Conservation (phyloP, 2,113 vertebrate species). For the Athene noctua region DNA sequence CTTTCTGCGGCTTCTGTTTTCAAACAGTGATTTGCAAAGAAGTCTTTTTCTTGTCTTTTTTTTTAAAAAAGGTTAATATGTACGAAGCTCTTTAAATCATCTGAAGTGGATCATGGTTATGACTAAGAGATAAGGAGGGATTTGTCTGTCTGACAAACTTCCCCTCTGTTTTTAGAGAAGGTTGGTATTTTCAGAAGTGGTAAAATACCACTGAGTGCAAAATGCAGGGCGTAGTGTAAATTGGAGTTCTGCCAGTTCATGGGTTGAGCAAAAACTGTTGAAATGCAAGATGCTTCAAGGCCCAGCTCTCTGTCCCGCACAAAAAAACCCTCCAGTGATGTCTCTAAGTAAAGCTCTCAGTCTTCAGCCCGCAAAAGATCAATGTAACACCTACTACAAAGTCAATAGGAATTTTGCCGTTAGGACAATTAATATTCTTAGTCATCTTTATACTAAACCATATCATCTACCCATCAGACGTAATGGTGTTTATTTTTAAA, state of each 20-base stretch:
- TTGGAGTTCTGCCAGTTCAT: background rate
- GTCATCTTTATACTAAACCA: background rate
- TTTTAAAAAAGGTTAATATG: background rate
- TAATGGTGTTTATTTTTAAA: background rate
- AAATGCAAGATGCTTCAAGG: background rate
- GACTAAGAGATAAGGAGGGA: conserved; percentile 45
- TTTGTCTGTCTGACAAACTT: conserved; percentile 49
- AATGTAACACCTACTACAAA: background rate
- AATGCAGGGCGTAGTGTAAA: background rate
- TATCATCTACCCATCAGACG: background rate
- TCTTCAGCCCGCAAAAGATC: background rate
- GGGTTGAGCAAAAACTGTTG: background rate
- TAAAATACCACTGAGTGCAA: conserved; percentile 35
- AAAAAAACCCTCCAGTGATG: background rate
- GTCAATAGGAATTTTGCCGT: background rate
- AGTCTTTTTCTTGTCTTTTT: background rate
- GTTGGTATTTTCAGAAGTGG: conserved; percentile 40
- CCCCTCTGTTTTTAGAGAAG: background rate
- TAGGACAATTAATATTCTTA: background rate
- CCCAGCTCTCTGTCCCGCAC: background rate
- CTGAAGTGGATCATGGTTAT: background rate
- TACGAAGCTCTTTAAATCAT: background rate
- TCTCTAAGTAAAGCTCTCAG: background rate
- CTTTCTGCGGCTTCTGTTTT: conserved; percentile 1
- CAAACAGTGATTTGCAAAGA: conserved; percentile 20